Evolutionary conservation across 2,888 invertebrate genomes (phyloP).

Genomic region (Eristalis pertinax): DNA sequence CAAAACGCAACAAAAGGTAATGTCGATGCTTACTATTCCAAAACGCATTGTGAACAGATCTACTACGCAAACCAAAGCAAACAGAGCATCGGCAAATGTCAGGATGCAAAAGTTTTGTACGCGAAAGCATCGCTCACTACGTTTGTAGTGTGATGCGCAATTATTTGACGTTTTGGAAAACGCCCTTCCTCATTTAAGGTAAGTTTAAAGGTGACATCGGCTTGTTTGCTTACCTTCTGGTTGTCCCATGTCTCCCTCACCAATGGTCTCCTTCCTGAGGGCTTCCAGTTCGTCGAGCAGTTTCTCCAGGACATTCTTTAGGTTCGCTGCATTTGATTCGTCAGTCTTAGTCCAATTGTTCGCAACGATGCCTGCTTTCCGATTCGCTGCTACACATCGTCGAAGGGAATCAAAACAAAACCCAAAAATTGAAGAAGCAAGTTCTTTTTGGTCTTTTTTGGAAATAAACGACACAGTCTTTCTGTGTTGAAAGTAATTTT

Average conservation of each 20-base stretch:
- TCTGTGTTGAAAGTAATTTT: slow-evolving; percentile 39
- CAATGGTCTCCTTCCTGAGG: slow-evolving; percentile 54
- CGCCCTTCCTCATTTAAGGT: too few species aligned
- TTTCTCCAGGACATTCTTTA: slow-evolving; percentile 72
- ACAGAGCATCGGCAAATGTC: too few species aligned
- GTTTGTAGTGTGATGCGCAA: too few species aligned
- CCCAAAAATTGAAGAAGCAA: neutral
- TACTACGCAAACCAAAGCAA: too few species aligned
- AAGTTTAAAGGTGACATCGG: too few species aligned
- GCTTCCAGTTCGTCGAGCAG: slow-evolving; percentile 71
- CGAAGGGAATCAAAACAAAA: neutral
- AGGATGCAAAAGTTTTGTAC: too few species aligned
- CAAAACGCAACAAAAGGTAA: too few species aligned
- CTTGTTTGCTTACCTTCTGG: slow-evolving; percentile 75
- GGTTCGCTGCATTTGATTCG: slow-evolving; percentile 20
- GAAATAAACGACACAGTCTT: neutral
- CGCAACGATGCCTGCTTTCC: slow-evolving; percentile 23
- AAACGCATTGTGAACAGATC: too few species aligned
- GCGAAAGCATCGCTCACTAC: too few species aligned
- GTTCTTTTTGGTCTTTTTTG: neutral
- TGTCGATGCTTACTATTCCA: too few species aligned
- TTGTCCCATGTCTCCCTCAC: slow-evolving; percentile 36
- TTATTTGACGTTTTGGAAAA: too few species aligned
- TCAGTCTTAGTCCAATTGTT: neutral
- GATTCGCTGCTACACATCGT: neutral